These are phyloP conservation scores for Callocephalon fimbriatum DNA, from an alignment of 2,113 vertebrate species.

Conservation along the genomic window DNA sequence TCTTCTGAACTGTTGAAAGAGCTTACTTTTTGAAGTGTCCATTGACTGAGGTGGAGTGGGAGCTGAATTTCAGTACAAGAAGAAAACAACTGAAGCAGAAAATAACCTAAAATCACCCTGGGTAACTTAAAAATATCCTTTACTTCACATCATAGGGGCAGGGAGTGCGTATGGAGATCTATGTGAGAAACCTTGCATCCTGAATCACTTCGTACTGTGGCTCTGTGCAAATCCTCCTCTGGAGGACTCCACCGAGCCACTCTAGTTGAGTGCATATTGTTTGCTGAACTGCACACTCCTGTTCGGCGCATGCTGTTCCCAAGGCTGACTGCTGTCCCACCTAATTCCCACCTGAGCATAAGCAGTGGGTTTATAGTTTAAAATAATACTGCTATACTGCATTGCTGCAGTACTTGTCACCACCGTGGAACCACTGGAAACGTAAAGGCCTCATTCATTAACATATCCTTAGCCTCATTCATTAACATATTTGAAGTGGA, in stretches of 20 bases:
- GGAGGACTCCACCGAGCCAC: neutral
- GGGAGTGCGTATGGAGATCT: neutral
- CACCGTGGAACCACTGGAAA: neutral
- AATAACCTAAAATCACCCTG: neutral
- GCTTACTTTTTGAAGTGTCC: neutral
- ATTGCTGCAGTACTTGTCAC: neutral
- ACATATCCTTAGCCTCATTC: neutral
- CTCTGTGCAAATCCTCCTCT: neutral
- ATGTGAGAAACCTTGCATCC: neutral
- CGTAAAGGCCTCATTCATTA: neutral
- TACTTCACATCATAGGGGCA: accelerated
- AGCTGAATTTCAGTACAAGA: neutral
- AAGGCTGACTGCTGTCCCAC: neutral
- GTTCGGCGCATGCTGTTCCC: neutral
- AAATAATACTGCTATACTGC: neutral
- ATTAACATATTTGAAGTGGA: neutral
- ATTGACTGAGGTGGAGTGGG: neutral
- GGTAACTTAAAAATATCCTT: neutral
- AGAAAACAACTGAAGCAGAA: neutral
- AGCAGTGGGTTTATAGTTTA: neutral
- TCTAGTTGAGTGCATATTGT: neutral
- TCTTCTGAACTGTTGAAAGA: neutral
- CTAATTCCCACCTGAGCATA: neutral
- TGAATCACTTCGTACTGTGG: neutral
- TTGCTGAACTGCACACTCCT: neutral